These are phyloP conservation scores for Congeria kusceri DNA, from an alignment of 2,888 invertebrate genomes.

Conservation along the genomic window DNA sequence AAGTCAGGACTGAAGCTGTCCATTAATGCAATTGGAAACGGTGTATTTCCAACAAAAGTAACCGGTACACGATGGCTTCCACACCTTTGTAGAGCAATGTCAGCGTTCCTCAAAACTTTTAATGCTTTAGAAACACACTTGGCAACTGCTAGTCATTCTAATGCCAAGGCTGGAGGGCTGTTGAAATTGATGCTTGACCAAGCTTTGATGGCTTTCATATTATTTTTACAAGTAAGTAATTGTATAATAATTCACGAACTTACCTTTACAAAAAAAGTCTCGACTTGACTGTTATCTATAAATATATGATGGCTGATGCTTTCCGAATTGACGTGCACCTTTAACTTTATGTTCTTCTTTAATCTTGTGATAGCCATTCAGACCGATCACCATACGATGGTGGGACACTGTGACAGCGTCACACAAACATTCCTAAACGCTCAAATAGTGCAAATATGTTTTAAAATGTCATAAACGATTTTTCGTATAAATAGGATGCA, in stretches of 20 bases:
- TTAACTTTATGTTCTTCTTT: too few species aligned
- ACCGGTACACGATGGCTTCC: conserved; percentile 51
- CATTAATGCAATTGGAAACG: conserved; percentile 4
- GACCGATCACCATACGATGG: too few species aligned
- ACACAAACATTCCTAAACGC: too few species aligned
- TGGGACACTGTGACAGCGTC: too few species aligned
- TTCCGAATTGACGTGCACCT: too few species aligned
- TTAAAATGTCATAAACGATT: background rate
- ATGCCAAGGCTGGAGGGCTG: conserved; percentile 51
- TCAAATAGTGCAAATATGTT: background rate
- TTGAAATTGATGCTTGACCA: conserved; percentile 40
- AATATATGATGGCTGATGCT: too few species aligned
- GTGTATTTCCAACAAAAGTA: conserved; percentile 28
- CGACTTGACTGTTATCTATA: too few species aligned
- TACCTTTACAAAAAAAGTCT: too few species aligned
- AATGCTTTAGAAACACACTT: conserved; percentile 49
- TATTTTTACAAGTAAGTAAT: conserved; percentile 48
- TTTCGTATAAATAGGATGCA: conserved; percentile 33
- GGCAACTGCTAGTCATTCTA: conserved; percentile 40
- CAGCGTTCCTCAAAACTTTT: conserved; percentile 15
- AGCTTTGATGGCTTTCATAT: conserved; percentile 32
- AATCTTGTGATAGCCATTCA: too few species aligned
- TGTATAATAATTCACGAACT: too few species aligned
- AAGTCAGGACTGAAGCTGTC: conserved; percentile 23
- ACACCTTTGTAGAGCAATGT: conserved; percentile 38